phyloP scores from a whole-genome alignment of 30 jellyfish, hydroid and myxozoan genomes.

The Catostylus mosaicus region DNA sequence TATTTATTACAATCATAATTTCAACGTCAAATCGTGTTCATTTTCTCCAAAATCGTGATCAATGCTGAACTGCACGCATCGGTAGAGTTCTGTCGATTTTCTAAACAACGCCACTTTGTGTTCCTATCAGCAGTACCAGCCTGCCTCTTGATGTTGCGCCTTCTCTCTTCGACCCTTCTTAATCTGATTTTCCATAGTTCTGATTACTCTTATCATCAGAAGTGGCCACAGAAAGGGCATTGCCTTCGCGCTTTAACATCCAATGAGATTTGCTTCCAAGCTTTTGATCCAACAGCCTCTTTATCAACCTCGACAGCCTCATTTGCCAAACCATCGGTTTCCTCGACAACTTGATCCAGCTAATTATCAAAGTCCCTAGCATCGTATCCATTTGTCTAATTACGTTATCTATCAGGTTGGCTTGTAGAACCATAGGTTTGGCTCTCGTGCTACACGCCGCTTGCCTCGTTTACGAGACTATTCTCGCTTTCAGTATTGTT shows the following conservation, averaged over 20 bases:
- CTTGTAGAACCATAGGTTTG: too few species aligned
- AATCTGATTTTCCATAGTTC: neutral
- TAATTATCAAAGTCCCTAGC: neutral
- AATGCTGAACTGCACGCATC: too few species aligned
- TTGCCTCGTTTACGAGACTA: neutral
- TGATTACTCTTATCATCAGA: too few species aligned
- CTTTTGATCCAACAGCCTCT: neutral
- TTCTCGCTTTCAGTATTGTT: neutral
- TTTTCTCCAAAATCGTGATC: too few species aligned
- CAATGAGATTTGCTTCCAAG: neutral
- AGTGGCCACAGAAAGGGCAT: too few species aligned
- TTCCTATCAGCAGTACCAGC: too few species aligned
- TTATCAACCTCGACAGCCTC: neutral
- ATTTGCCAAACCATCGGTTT: neutral
- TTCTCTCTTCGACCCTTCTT: neutral
- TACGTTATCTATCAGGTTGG: neutral
- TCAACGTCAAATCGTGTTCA: too few species aligned
- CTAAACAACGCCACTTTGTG: too few species aligned
- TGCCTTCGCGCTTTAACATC: too few species aligned
- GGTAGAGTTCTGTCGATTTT: too few species aligned
- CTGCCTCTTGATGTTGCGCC: neutral
- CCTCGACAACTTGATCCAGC: neutral
- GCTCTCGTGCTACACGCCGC: neutral
- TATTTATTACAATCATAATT: too few species aligned
- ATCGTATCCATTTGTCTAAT: neutral